These are phyloP conservation scores for Zaprionus camerounensis DNA, from an alignment of 1,140 invertebrate genomes.

Conservation along the genomic window DNA sequence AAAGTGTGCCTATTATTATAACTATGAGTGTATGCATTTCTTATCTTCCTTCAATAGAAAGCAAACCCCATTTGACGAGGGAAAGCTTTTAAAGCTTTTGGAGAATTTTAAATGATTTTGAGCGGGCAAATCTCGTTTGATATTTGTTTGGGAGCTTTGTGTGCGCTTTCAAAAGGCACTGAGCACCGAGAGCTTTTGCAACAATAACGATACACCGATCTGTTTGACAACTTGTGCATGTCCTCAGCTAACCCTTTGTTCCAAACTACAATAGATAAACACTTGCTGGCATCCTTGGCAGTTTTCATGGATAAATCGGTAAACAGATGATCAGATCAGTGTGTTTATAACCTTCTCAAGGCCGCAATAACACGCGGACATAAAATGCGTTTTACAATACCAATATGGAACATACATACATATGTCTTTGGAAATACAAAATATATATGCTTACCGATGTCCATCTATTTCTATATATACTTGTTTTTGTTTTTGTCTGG, in stretches of 20 bases:
- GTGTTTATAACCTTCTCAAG: constrained; percentile 1
- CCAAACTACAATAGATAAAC: background rate
- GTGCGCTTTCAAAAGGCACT: background rate
- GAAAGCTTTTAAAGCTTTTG: background rate
- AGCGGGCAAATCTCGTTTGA: background rate
- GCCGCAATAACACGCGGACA: background rate
- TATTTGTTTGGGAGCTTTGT: background rate
- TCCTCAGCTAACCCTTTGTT: background rate
- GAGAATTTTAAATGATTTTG: background rate
- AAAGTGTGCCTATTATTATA: no score
- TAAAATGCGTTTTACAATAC: background rate
- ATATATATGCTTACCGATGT: constrained; percentile 37
- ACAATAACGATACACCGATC: background rate
- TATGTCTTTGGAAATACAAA: no score
- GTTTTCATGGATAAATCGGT: background rate
- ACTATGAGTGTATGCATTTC: no score
- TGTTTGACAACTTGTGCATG: background rate
- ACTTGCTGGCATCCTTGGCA: background rate
- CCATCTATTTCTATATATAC: constrained; percentile 13
- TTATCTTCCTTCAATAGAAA: background rate
- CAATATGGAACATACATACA: background rate
- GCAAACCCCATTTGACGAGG: background rate
- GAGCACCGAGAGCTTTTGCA: background rate
- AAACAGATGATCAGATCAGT: background rate
- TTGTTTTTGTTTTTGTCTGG: constrained; percentile 21